Evolutionary conservation across 2,113 vertebrate genomes (phyloP), one percentile per base, ranked within the genome.

Genomic region (Ploceus nigricollis): DNA sequence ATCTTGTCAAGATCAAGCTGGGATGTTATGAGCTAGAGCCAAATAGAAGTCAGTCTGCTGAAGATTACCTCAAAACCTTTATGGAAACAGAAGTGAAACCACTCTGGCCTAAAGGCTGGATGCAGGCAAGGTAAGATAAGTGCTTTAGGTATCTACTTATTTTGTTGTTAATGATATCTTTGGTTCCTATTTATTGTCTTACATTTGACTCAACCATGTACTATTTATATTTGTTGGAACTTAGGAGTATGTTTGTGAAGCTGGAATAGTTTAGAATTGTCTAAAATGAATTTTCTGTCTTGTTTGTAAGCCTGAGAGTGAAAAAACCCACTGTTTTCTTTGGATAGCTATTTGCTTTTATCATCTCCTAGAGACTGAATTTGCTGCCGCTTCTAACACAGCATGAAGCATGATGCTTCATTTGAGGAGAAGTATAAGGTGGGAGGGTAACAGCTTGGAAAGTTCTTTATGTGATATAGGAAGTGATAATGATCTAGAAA

Each of bases 61-160:
- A 99, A 97, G 99, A 99, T 97, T 99, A 99, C 98, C 99, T 99
- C 97, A 99, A 99, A 97, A 98, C 98, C 88, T 99, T 99, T 97
- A 99, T 99, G 99, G 99, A 99, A 98, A 98, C 99, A 4, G 99
- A 99, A 93, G 99, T 99, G 54, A 99, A 99, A 94, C 99, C 98
- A 75, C 98, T 99, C 78, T 99, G 99, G 99, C 99, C 99, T 65
- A 99, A 99, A 97, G 99, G 99, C 85, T 99, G 99, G 99, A 99
- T 99, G 99, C 99, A 99, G 97, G 98, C 98, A 97, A 99, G 99
- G 99, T 99, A 97, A 95, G 96, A 95, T 69, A 72, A 13, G 12
- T 50, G 31, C 31, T 89, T 50, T 66, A 28, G 51, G 1, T 50
- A 31, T 65, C 11, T 71, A 1, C 44, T 40, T 42, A 24, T 71